phyloP scores from a whole-genome alignment of 2,888 invertebrate species.

The Perizoma affinitatum region DNA sequence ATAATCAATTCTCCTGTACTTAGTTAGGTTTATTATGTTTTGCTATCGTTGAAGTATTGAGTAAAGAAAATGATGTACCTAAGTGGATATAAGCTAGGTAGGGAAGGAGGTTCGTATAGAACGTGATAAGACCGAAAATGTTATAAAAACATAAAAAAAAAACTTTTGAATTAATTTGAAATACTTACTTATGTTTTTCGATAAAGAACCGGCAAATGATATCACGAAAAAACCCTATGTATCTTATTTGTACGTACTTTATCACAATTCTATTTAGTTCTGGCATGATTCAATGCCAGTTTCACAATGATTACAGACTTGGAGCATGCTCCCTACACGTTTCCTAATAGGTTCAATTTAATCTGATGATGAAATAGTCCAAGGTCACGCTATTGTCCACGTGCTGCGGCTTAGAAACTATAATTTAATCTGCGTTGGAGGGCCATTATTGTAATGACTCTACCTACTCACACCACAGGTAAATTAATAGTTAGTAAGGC shows the following conservation, averaged over 20 bases:
- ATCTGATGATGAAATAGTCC: constrained; percentile 31
- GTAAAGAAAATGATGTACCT: too few relatives aligned
- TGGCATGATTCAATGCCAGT: constrained; percentile 30
- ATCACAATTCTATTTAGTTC: not conserved
- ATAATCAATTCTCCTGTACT: too few relatives aligned
- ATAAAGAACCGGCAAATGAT: too few relatives aligned
- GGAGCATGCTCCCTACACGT: constrained; percentile 13
- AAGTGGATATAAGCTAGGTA: too few relatives aligned
- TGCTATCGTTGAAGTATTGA: too few relatives aligned
- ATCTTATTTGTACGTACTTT: not conserved
- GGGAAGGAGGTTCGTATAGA: too few relatives aligned
- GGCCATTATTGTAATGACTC: constrained; percentile 29
- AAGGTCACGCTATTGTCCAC: constrained; percentile 33
- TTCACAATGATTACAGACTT: constrained; percentile 27
- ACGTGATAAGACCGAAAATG: too few relatives aligned
- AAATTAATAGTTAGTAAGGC: constrained; percentile 8
- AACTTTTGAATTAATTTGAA: too few relatives aligned
- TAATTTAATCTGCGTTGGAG: constrained; percentile 17
- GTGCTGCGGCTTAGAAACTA: constrained; percentile 19
- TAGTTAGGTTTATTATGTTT: too few relatives aligned
- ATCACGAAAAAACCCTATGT: too few relatives aligned
- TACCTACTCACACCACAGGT: constrained; percentile 19
- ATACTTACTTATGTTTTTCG: too few relatives aligned
- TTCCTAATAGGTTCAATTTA: constrained; percentile 23
- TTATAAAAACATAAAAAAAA: too few relatives aligned